Base-by-base conservation (phyloP, 2,797 vertebrate genomes). In the Chloroceryle amazona region DNA sequence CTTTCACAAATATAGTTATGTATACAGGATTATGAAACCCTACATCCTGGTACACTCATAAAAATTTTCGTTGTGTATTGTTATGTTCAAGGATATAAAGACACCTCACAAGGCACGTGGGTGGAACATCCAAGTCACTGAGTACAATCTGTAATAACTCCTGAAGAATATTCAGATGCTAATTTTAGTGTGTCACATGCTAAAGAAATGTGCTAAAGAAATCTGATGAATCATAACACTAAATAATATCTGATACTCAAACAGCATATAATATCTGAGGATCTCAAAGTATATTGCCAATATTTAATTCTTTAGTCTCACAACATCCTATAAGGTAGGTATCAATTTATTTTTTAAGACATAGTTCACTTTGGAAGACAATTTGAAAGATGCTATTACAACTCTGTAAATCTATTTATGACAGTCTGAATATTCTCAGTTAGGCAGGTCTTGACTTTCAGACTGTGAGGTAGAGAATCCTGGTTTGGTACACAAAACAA, bases 341-440 rank as follows among this genome's bases (percentile, higher is more conserved):
- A 84, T 71, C 76, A 72, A 67, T 81, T 91, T 92, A 73, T 47
- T 17, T 93, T 52, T 31, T 16, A 57, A 71, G 26, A 82, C 35
- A 47, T 8, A 63, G 70, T n/a, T 75, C 23, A 42, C 5, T 72
- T 76, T 25, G 17, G 55, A 81, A 68, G 4, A 79, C 23, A 4
- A 72, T 52, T 86, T 88, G 35, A 60, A 90, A 89, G 37, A 71
- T 37, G 8, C 1, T 65, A 2, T 72, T 84, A 70, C 8, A 41
- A 16, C 10, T 78, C 35, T 74, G 31, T 66, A 72, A 79, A 85
- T 63, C 16, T 95, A 6, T 46, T 92, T 71, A 60, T 55, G 11
- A 15, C 11, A 33, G 9, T 52, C 79, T 49, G 31, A 63, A 86
- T 79, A 70, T 29, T 55, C 25, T 41, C 13, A 37, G 31, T 51